Base-by-base conservation (phyloP, 2,888 invertebrate genomes). In the Portevinia maculata region DNA sequence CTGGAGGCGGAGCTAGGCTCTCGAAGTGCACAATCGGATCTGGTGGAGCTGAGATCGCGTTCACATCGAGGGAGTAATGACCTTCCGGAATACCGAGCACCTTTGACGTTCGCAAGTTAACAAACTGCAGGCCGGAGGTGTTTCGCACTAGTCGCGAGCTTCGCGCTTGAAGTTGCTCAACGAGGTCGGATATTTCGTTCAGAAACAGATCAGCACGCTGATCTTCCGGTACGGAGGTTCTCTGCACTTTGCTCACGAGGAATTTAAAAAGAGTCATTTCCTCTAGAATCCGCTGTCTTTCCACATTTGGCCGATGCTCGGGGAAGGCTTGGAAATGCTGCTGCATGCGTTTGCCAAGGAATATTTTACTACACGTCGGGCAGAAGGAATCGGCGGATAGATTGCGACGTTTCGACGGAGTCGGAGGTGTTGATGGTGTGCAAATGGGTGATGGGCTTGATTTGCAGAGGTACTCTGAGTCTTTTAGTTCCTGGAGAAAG, bases 71-170 rank as follows among this genome's bases (percentile, higher is more conserved):
- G 0, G 90, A 88, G 79, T 90, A 90, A 59, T 90, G 90, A 15
- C 90, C 90, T 84, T 90, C 90, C 6, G 90, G 90, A 57, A 90
- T 89, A n/a, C 90, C 89, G 2, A 90, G 62, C 0, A 90, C 87
- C 3, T 89, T 89, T 0, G 90, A 86, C 8, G 87, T 87, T 1
- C 88, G 87, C 0, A 88, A 86, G 69, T 88, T 88, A 1, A 90
- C 89, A 70, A 89, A 90, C 65, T 90, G 90, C 48, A 89, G 69
- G 0, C 90, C 90, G 0, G 90, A 89, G 2, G 90, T 90, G 60
- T 90, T 90, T 11, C 89, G 87, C 59, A 90, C 88, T 13, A 90
- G 86, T 0, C 88, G 88, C 0, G 89, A 88, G 60, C 89, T 88
- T 1, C 90, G 87, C 41, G 89, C 62, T 57, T 90, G 90, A 44